phyloP scores from a whole-genome alignment of 1,140 invertebrate species.

The Drosophila melanica region DNA sequence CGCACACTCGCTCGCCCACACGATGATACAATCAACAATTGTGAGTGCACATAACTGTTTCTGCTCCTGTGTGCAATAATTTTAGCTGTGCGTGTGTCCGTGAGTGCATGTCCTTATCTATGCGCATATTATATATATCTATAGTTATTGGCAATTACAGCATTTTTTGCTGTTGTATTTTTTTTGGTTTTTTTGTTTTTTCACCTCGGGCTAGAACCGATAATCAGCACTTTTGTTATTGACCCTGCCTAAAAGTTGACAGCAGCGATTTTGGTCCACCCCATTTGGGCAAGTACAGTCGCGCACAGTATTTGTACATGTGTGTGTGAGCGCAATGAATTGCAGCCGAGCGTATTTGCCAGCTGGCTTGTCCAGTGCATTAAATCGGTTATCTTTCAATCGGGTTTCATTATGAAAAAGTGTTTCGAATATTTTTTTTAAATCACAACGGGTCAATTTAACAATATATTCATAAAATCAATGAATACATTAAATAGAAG shows the following conservation, averaged over 20 bases:
- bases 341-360: neutral
- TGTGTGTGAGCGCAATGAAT: neutral
- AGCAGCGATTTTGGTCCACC: neutral
- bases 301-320: conserved; percentile 7
- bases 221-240: conserved; percentile 37
- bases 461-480: too few relatives aligned
- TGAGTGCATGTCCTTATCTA: conserved; percentile 23
- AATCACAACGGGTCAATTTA: too few relatives aligned
- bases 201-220: conserved; percentile 30
- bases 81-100: neutral
- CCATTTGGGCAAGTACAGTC: conserved; percentile 34
- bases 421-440: too few relatives aligned
- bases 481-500: too few relatives aligned
- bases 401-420: too few relatives aligned
- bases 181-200: conserved; percentile 47
- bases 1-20: conserved; percentile 8
- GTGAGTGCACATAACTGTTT: conserved; percentile 46
- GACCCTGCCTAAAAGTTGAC: conserved; percentile 14
- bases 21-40: conserved; percentile 39
- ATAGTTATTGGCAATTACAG: conserved; percentile 72
- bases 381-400: too few relatives aligned
- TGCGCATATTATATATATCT: conserved; percentile 28
- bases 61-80: conserved; percentile 16
- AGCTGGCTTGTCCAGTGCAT: too few relatives aligned
- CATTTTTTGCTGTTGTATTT: neutral